Conservation (phyloP, 2,113 vertebrate genomes). For the Beaufortia kweichowensis region DNA sequence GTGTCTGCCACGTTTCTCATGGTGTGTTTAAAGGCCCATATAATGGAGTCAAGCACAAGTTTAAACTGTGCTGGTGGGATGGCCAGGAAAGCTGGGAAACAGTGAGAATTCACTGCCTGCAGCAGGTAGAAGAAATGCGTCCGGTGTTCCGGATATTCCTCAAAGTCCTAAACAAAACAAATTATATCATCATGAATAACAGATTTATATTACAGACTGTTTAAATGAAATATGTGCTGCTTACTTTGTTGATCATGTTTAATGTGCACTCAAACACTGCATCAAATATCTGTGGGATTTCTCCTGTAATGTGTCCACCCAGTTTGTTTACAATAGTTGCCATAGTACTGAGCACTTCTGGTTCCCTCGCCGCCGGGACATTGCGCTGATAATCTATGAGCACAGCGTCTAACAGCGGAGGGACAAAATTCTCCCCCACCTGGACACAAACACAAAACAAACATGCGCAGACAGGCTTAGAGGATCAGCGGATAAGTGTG, state of each 20-base stretch:
- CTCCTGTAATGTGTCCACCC: slow-evolving; percentile 94
- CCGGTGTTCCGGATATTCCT: slow-evolving; percentile 97
- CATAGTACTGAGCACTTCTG: slow-evolving; percentile 99
- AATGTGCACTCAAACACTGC: slow-evolving; percentile 98
- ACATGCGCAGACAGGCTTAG: slow-evolving; percentile 46
- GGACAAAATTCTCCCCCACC: slow-evolving; percentile 99
- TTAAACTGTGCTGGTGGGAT: slow-evolving; percentile 99
- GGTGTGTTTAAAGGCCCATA: slow-evolving; percentile 99
- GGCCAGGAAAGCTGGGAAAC: slow-evolving; percentile 96
- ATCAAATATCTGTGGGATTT: slow-evolving; percentile 99
- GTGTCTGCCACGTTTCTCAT: slow-evolving; percentile 99
- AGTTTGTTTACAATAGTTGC: slow-evolving; percentile 99
- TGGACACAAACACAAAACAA: slow-evolving; percentile 62
- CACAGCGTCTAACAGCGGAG: slow-evolving; percentile 94
- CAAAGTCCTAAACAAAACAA: slow-evolving; percentile 83
- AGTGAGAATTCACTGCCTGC: slow-evolving; percentile 98
- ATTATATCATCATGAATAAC: not conserved
- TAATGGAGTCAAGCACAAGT: slow-evolving; percentile 98
- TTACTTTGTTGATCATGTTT: slow-evolving; percentile 99
- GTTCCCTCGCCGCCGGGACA: slow-evolving; percentile 94
- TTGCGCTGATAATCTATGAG: slow-evolving; percentile 99
- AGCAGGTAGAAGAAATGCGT: slow-evolving; percentile 98
- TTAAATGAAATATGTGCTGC: not conserved
- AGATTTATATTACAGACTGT: not conserved
- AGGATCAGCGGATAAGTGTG: slow-evolving; percentile 39